Evolutionary conservation across 37 sponge, comb jelly and placozoan species (phyloP).

Genomic region (Axinella damicornis): DNA sequence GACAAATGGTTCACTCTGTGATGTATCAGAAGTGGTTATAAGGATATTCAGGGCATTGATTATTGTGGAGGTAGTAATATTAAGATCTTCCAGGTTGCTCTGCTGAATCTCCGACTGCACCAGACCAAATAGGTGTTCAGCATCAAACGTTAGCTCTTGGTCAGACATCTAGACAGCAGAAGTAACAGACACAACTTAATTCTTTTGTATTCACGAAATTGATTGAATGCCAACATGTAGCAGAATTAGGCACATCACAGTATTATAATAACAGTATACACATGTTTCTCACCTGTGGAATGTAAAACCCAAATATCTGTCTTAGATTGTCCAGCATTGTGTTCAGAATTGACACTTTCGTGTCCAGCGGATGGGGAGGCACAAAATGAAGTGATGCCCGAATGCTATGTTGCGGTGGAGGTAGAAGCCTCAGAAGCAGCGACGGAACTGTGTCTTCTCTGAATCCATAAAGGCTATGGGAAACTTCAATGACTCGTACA

Average conservation of each 20-base stretch:
- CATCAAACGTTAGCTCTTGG: slow-evolving; percentile 33
- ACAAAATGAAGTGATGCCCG: not conserved
- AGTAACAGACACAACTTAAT: not conserved
- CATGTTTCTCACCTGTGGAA: slow-evolving; percentile 31
- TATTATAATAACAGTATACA: too few species aligned
- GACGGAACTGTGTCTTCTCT: slow-evolving; percentile 76
- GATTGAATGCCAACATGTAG: not conserved
- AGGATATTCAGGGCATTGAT: too few species aligned
- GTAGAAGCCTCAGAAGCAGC: slow-evolving; percentile 76
- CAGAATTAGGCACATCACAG: too few species aligned
- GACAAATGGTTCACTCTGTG: not conserved
- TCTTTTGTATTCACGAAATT: too few species aligned
- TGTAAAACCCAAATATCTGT: slow-evolving; percentile 37
- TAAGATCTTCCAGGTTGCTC: slow-evolving; percentile 46
- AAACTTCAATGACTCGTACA: slow-evolving; percentile 27
- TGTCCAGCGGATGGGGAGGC: slow-evolving; percentile 10
- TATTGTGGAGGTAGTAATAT: too few species aligned
- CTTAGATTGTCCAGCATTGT: slow-evolving; percentile 31
- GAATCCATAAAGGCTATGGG: slow-evolving; percentile 70
- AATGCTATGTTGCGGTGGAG: slow-evolving; percentile 18
- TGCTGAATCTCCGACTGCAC: slow-evolving; percentile 39
- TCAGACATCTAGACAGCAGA: not conserved
- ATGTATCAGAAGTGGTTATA: too few species aligned
- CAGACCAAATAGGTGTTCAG: slow-evolving; percentile 26
- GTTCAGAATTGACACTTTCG: slow-evolving; percentile 3